Conservation (phyloP, 2,888 invertebrate species). For the Ennomos fuscantarius region DNA sequence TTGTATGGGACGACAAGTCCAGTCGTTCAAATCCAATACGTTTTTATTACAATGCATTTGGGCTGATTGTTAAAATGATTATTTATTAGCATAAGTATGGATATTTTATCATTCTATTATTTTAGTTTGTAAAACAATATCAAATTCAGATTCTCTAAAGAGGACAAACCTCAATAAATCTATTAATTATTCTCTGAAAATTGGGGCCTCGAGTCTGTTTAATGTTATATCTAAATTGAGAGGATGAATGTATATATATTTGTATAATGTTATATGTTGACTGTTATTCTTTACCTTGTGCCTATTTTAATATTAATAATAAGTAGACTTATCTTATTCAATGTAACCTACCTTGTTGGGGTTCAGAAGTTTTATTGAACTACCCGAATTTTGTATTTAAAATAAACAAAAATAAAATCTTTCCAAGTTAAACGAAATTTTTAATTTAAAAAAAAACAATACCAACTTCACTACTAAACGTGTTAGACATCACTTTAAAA, state of each 20-base stretch:
- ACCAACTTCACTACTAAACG: too few species aligned
- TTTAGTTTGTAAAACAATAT: not conserved
- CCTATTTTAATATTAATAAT: slow-evolving; percentile 18
- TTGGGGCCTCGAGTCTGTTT: not conserved
- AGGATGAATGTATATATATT: not conserved
- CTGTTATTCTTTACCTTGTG: slow-evolving; percentile 20
- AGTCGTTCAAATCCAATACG: slow-evolving; percentile 2
- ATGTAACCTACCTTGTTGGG: slow-evolving; percentile 16
- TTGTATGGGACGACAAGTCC: not conserved
- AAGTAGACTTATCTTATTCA: slow-evolving; percentile 17
- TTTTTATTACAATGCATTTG: slow-evolving; percentile 23
- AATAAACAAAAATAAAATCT: slow-evolving; percentile 18
- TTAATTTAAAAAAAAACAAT: slow-evolving; percentile 13
- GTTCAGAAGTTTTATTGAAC: slow-evolving; percentile 24
- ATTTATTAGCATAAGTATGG: too few species aligned
- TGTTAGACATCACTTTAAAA: too few species aligned
- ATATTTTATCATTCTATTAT: too few species aligned
- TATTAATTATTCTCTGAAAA: too few species aligned
- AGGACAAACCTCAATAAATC: not conserved
- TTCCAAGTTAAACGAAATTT: slow-evolving; percentile 17
- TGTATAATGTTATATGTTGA: slow-evolving; percentile 12
- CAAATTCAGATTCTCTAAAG: not conserved
- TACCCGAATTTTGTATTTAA: slow-evolving; percentile 35
- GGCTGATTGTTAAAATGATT: not conserved
- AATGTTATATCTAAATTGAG: not conserved